These are phyloP conservation scores for Eulemur macaco DNA, from an alignment of 2,113 vertebrate species.

Conservation along the genomic window DNA sequence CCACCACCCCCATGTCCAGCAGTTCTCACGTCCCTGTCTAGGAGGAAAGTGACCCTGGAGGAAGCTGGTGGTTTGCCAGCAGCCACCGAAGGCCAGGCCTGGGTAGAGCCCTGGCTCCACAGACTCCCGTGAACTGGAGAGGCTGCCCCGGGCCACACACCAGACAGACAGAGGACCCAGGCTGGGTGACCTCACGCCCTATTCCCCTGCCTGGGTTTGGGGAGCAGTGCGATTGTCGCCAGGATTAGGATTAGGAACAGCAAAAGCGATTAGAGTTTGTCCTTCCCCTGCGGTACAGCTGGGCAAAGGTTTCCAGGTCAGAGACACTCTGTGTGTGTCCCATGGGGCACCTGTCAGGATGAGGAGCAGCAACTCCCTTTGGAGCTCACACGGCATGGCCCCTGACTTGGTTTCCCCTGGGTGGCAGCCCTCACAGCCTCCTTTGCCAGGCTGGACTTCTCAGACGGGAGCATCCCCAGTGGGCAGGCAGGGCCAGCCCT, in stretches of 20 bases:
- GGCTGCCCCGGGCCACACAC: not conserved
- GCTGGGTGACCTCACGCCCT: not conserved
- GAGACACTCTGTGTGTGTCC: not conserved
- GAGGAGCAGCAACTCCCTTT: not conserved
- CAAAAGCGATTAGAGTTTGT: not conserved
- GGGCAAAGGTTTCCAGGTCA: not conserved
- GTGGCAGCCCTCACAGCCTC: not conserved
- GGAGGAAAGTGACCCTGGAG: not conserved
- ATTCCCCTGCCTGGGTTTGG: not conserved
- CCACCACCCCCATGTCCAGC: not conserved
- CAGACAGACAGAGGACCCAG: not conserved
- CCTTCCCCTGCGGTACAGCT: not conserved
- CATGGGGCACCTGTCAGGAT: not conserved
- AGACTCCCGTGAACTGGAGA: not conserved
- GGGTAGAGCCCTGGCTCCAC: not conserved
- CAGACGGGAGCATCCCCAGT: not conserved
- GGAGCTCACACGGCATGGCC: not conserved
- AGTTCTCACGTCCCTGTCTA: not conserved
- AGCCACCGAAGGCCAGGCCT: not conserved
- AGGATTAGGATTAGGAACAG: conserved; percentile 45
- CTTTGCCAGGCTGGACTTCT: not conserved
- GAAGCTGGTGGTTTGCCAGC: not conserved
- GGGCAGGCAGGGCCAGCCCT: not conserved
- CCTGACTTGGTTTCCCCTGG: not conserved
- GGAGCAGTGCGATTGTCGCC: not conserved